Conservation (phyloP, 2,888 invertebrate genomes). For the Cephus pygmeus region DNA sequence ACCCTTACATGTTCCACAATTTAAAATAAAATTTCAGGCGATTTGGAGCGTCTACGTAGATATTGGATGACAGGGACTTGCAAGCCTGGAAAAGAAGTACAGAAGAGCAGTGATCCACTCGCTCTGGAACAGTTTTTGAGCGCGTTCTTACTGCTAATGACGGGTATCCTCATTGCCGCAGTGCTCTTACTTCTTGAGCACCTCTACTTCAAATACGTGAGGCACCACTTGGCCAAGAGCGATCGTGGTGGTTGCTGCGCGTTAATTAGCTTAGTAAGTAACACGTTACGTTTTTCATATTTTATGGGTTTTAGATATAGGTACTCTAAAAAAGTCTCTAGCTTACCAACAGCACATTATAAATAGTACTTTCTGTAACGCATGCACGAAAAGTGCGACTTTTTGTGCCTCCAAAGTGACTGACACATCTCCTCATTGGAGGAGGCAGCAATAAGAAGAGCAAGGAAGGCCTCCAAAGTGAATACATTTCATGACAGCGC, state of each 20-base stretch:
- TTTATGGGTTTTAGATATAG: constrained; percentile 41
- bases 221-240: constrained; percentile 87
- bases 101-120: constrained; percentile 89
- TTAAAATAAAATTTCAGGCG: constrained; percentile 70
- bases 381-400: no score
- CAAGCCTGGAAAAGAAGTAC: constrained; percentile 90
- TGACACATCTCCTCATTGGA: no score
- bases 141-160: constrained; percentile 94
- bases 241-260: constrained; percentile 92
- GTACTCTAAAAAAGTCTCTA: no score
- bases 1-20: no score
- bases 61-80: constrained; percentile 99
- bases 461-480: no score
- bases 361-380: no score
- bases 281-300: constrained; percentile 68
- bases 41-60: constrained; percentile 92
- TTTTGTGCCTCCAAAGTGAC: no score
- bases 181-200: constrained; percentile 90
- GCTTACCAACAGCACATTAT: no score
- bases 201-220: constrained; percentile 93
- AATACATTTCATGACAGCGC: no score
- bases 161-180: constrained; percentile 91
- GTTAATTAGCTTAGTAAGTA: constrained; percentile 89
- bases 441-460: no score
- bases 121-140: constrained; percentile 96